Evolutionary conservation across 2,888 invertebrate species (phyloP), one percentile per base, ranked within the genome.

Genomic region (Heliconius ethilla): DNA sequence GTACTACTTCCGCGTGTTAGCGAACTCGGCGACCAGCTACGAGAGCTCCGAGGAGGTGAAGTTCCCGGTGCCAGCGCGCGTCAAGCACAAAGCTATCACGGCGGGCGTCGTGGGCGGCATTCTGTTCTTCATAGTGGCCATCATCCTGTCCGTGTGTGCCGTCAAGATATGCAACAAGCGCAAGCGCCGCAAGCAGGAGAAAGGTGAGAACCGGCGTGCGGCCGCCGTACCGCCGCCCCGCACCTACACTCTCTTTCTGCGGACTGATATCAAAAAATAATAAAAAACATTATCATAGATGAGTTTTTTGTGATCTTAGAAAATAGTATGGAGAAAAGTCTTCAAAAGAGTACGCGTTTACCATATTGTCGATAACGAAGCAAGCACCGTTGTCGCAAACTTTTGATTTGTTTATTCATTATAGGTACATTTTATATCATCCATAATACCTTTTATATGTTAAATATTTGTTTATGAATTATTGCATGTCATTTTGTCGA

Each of bases 151-250:
- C 87, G 97, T 99, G 89, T 98, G 99, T 95, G 98, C 98, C 87
- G 98, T 99, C 89, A 98, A 99, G 96, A 98, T 99, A 93, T 98
- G 98, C 96, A 99, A 99, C 95, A 98, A 98, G 95, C 96, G 98
- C 90, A 98, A 98, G 95, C 96, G 98, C 88, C 97, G 98, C 95
- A 98, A 98, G 96, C 98, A 98, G 95, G 98, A 98, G 95, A 98
- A 99, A 98, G 99, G 99, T 99, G 96, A 95, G 95, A 1, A 7
- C 7, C 11, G 7, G 55, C 55, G 45, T 9, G 72, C 55, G 59
- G 74, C 74, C 40, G 40, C 63, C 45, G 40, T n/a, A 33, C 37
- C 25, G 40, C 11, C 18, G 37, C 27, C 40, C n/a, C 10, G 0
- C 13, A n/a, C 40, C 67, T 37, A 25, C 67, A 6, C 66, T 37